Conservation (phyloP, 1,140 invertebrate genomes). For the Paralvinella palmiformis region DNA sequence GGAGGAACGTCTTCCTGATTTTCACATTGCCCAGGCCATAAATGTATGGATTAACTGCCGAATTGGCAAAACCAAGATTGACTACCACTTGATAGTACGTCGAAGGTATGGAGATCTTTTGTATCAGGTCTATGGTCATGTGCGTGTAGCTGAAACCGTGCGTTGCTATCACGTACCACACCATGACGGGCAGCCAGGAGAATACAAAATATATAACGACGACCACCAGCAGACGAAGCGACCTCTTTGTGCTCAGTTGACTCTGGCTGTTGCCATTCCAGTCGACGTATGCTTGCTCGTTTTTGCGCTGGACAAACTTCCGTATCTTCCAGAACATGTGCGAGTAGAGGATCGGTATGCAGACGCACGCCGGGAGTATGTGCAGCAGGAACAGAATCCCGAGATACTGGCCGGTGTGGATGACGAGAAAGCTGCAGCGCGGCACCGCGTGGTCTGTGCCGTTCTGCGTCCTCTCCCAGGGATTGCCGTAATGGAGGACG, state of each 20-base stretch:
- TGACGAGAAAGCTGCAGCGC: neutral
- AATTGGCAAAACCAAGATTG: neutral
- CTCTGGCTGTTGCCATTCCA: neutral
- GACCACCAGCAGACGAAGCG: neutral
- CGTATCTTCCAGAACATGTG: neutral
- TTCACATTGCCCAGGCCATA: neutral
- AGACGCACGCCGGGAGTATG: neutral
- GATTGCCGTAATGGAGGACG: no score
- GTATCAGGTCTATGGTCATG: no score
- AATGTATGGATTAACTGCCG: neutral
- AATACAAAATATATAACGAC: neutral
- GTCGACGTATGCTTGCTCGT: no score
- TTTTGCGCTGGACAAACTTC: neutral
- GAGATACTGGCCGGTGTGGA: neutral
- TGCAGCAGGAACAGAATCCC: neutral
- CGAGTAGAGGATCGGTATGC: neutral
- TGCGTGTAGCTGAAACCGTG: neutral
- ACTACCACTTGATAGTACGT: neutral
- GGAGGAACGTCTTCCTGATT: neutral
- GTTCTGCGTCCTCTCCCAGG: no score
- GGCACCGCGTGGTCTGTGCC: no score
- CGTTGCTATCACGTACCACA: neutral
- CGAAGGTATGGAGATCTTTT: no score
- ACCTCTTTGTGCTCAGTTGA: neutral
- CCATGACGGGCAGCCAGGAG: neutral